Base-by-base conservation (phyloP, 2,113 vertebrate genomes). In the Seriola quinqueradiata region DNA sequence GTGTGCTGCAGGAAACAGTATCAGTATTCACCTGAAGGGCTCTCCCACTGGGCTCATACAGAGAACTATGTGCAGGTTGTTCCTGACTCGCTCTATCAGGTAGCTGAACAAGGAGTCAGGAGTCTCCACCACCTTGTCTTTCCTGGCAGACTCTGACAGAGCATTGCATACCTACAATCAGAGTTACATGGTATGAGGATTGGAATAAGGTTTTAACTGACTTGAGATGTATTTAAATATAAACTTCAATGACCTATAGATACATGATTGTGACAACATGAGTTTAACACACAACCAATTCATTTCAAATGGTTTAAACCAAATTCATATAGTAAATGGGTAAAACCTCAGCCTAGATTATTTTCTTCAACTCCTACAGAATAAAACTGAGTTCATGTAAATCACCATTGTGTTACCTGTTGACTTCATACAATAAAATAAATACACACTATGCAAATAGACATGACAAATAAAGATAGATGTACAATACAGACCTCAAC, bases 21-120 rank as follows among this genome's bases (percentile, higher is more conserved):
- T 46, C 12, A 63, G 17, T 58, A 25, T 57, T 68, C 82, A 97
- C 97, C 97, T 96, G 95, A 98, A 97, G 34, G 95, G 90, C 66
- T 97, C 95, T 58, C 97, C 97, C 42, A 97, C 95, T 0, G 97
- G 97, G 70, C 97, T 97, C 91, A 97, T 95, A 77, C 97, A 97
- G 40, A 98, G 92, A 69, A 97, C 92, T 0, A 97, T 93, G 78
- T 97, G 97, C 61, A 98, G 94, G 89, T 98, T 97, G 94, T 94
- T 95, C 25, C 96, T 92, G 70, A 97, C 97, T 5, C 96, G 92
- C 86, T 97, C 97, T 0, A 96, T 96, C 73, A 97, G 92, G 91
- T 96, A 97, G 81, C 92, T 83, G 75, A 97, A 97, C 89, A 97
- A 88, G 61, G 96, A 95, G 55, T 97, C 96, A 0, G 93, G 91